Evolutionary conservation across 2,113 vertebrate genomes (phyloP).

Genomic region (Cheilinus undulatus): DNA sequence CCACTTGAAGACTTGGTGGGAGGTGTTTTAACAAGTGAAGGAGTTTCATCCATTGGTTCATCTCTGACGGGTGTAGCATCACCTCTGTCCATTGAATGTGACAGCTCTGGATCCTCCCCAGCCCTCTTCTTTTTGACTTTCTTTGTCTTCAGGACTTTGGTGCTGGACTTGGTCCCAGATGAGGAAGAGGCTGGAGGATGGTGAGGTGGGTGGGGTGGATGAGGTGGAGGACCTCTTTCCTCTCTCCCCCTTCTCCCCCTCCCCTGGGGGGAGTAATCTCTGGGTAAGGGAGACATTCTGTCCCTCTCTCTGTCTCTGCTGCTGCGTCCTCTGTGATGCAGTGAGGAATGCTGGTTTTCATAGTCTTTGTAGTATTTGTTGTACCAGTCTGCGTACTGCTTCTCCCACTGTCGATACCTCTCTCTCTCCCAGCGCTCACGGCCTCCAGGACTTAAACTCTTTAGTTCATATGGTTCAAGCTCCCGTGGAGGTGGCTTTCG

Average conservation of each 20-base stretch:
- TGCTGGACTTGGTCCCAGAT: conserved; percentile 76
- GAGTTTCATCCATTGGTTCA: conserved; percentile 93
- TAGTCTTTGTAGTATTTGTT: conserved; percentile 95
- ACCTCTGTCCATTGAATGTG: conserved; percentile 89
- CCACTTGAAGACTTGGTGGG: conserved; percentile 44
- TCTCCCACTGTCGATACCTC: conserved; percentile 93
- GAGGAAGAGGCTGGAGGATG: conserved; percentile 77
- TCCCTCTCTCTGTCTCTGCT: conserved; percentile 76
- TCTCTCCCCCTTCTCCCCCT: conserved; percentile 91
- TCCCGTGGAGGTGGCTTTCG: conserved; percentile 90
- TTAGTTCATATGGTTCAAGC: conserved; percentile 88
- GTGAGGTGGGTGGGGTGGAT: too few species aligned
- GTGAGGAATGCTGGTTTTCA: conserved; percentile 65
- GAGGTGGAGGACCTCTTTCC: conserved; percentile 83
- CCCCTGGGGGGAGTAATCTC: conserved; percentile 90
- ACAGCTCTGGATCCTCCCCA: conserved; percentile 90
- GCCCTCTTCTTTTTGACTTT: conserved; percentile 92
- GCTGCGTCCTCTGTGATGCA: conserved; percentile 67
- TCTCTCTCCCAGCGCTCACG: conserved; percentile 93
- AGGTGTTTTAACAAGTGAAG: conserved; percentile 60
- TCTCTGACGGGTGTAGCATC: conserved; percentile 97
- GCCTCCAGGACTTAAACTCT: conserved; percentile 84
- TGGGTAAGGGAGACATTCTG: conserved; percentile 83
- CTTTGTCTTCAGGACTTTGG: conserved; percentile 85
- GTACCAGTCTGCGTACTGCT: conserved; percentile 95